phyloP scores from a whole-genome alignment of 2,888 invertebrate genomes.

The Ophion ventricosus region DNA sequence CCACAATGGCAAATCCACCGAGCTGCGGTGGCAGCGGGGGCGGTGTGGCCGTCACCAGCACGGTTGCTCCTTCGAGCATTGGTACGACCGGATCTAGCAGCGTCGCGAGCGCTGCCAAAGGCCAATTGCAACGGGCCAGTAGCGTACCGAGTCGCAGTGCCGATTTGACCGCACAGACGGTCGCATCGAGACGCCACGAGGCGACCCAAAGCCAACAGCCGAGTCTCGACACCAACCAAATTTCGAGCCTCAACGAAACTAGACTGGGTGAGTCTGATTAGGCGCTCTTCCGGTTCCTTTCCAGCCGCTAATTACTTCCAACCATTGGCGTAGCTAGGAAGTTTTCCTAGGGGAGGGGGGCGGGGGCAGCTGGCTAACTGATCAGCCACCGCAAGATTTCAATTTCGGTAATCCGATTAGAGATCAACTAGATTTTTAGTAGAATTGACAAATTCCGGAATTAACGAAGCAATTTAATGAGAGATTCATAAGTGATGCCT shows the following conservation, averaged over 20 bases:
- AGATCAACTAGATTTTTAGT: no score
- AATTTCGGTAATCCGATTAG: no score
- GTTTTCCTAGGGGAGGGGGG: not conserved
- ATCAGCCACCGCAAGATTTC: no score
- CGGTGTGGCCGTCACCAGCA: not conserved
- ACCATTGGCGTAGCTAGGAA: not conserved
- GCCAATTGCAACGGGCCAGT: slow-evolving; percentile 88
- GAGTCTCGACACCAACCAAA: slow-evolving; percentile 78
- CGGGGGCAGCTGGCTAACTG: no score
- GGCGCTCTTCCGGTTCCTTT: not conserved
- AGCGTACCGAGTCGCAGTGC: slow-evolving; percentile 87
- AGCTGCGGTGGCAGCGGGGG: not conserved
- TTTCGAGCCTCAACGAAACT: slow-evolving; percentile 71
- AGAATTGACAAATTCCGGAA: no score
- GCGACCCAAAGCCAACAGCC: slow-evolving; percentile 87
- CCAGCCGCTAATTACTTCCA: not conserved
- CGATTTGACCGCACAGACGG: slow-evolving; percentile 81
- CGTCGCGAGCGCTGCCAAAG: slow-evolving; percentile 73
- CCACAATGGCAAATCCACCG: slow-evolving; percentile 50
- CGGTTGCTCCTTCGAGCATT: not conserved
- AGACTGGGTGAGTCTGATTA: slow-evolving; percentile 69
- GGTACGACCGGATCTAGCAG: slow-evolving; percentile 17
- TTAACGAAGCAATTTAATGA: no score
- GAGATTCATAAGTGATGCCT: no score
- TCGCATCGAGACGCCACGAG: slow-evolving; percentile 85